Conservation (phyloP, 2,888 invertebrate genomes). For the Cylindroiulus punctatus region DNA sequence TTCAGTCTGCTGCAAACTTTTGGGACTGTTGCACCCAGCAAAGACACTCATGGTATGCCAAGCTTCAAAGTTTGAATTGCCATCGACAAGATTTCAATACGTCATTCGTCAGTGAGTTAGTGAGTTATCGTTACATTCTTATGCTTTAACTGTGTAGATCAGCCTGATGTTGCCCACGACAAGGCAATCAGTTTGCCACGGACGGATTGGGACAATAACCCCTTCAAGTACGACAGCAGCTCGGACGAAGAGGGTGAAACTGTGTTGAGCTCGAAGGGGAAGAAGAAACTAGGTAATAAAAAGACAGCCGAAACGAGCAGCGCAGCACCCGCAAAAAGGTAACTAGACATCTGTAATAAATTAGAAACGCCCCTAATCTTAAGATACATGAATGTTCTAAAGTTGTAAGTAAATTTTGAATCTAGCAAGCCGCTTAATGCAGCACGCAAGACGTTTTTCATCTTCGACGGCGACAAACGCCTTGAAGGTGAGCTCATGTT, state of each 20-base stretch:
- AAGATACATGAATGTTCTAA: no score
- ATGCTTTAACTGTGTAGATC: no score
- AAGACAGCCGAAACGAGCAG: neutral
- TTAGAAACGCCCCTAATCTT: neutral
- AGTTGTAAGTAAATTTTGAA: neutral
- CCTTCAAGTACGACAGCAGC: conserved; percentile 53
- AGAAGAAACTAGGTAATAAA: neutral
- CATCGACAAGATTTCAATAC: no score
- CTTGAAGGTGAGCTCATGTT: conserved; percentile 13
- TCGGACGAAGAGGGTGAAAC: conserved; percentile 50
- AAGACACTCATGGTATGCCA: neutral
- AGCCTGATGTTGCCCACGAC: neutral
- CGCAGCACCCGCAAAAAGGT: neutral
- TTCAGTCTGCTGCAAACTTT: conserved; percentile 44
- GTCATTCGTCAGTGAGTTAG: no score
- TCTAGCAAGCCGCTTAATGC: neutral
- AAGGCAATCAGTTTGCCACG: conserved; percentile 27
- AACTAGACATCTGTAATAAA: neutral
- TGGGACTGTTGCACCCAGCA: neutral
- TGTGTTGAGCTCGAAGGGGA: neutral
- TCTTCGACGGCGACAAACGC: conserved; percentile 35
- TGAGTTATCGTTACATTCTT: no score
- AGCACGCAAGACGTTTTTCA: neutral
- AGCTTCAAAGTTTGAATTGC: no score
- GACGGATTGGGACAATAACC: conserved; percentile 50